Base-by-base conservation (phyloP, 2,113 vertebrate species). In the Gnathonemus longibarbis region DNA sequence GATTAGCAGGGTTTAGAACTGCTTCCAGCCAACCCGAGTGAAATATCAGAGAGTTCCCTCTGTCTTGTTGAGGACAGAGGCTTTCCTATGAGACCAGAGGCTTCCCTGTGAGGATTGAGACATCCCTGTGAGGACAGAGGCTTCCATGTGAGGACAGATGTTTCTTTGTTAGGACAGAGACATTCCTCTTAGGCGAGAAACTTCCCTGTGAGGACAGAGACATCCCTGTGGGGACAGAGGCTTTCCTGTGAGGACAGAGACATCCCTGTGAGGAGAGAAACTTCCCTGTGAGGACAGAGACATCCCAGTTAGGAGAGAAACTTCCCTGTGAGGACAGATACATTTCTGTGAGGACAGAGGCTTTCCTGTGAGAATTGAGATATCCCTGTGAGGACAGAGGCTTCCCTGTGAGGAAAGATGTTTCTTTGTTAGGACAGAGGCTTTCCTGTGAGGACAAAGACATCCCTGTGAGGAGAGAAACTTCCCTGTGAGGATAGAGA, bases 351-450 rank as follows among this genome's bases (percentile, higher is more conserved):
- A 0, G 19, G 21, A 24, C 21, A 58, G 56, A 58, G 1, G 0
- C 56, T 3, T 10, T 6, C 24, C 58, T 10, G 58, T 24, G 2
- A n/a, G 56, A 24, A 62, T 21, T 8, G 56, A 21, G 56, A 7
- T 24, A 8, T 62, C 0, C 0, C 56, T 8, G 56, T 56, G 0
- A 5, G 19, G 52, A 56, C 0, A 56, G 52, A 19, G 0, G 0
- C 17, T 21, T 56, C 1, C 5, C 52, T 56, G 52, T 21, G 17
- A 21, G 52, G 19, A 56, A 1, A 21, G 52, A 24, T 7, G 0
- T 6, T 0, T 62, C 0, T 0, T 7, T 62, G 56, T 62, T 7
- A 2, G 24, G 56, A n/a, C 7, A n/a, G 56, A 24, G 24, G 24
- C 7, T 56, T 53, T 3, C 13, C 52, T 53, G 52, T 53, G 52